phyloP scores from a whole-genome alignment of 2,113 vertebrate genomes.

The Pogonocichla stellata region DNA sequence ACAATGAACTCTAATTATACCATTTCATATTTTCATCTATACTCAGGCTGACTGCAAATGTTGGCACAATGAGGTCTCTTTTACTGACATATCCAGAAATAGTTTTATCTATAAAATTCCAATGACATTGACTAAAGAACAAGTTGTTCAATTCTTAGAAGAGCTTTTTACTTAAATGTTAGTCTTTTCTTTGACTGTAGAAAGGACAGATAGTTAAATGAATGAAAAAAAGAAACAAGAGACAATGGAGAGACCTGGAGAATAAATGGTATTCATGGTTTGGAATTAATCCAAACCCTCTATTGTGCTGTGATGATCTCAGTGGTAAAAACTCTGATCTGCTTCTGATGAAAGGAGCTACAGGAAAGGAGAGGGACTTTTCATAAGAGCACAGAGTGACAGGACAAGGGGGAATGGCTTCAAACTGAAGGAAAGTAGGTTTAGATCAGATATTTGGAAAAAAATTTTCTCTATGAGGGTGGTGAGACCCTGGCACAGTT shows the following conservation, averaged over 20 bases:
- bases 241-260: background rate
- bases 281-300: background rate
- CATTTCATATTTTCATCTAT: constrained; percentile 11
- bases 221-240: background rate
- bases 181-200: background rate
- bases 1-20: constrained; percentile 3
- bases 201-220: background rate
- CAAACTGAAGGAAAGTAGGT: background rate
- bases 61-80: constrained; percentile 18
- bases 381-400: background rate
- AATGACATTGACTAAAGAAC: background rate
- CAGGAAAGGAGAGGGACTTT: background rate
- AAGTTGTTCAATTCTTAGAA: constrained; percentile 10
- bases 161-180: constrained; percentile 6
- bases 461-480: background rate
- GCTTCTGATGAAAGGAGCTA: background rate
- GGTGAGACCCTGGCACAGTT: background rate
- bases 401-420: background rate
- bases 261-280: background rate
- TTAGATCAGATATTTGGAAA: background rate
- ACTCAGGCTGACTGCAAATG: constrained; percentile 11
- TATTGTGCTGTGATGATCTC: background rate
- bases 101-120: constrained; percentile 6
- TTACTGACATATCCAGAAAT: constrained; percentile 26
- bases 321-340: background rate